phyloP scores from a whole-genome alignment of 2,113 vertebrate species.

The Mustela nigripes region DNA sequence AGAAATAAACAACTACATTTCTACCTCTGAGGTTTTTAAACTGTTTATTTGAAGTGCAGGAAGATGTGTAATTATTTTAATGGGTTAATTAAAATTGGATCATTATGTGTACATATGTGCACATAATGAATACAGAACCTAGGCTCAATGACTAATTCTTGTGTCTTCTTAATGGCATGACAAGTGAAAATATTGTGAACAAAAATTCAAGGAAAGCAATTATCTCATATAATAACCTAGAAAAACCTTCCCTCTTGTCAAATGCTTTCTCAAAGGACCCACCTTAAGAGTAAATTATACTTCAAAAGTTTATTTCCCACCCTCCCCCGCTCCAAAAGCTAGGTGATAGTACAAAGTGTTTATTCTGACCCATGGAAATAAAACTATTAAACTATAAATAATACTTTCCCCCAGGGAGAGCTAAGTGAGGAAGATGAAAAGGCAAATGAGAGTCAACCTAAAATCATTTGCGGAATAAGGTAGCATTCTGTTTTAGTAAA shows the following conservation, averaged over 20 bases:
- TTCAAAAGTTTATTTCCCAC: neutral
- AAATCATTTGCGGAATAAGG: constrained; percentile 37
- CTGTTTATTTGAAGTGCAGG: constrained; percentile 33
- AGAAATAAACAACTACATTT: constrained; percentile 25
- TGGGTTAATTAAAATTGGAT: no score
- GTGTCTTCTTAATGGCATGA: constrained; percentile 1
- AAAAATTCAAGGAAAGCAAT: constrained; percentile 2
- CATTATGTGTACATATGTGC: neutral
- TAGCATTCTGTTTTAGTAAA: constrained; percentile 27
- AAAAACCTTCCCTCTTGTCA: constrained; percentile 25
- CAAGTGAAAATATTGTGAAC: constrained; percentile 39
- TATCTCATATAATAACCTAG: constrained; percentile 48
- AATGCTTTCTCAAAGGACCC: constrained; percentile 44
- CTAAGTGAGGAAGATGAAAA: neutral
- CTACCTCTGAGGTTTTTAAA: constrained; percentile 25
- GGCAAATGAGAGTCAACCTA: neutral
- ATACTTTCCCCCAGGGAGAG: neutral
- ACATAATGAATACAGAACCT: neutral
- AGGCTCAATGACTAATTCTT: constrained; percentile 20
- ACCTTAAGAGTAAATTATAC: constrained; percentile 53
- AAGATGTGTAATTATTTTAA: neutral
- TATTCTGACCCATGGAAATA: constrained; percentile 38
- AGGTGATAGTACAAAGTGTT: neutral
- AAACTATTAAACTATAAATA: neutral
- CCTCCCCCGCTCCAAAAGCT: constrained; percentile 20